phyloP scores from a whole-genome alignment of 2,888 invertebrate species.

The Drymonia ruficornis region DNA sequence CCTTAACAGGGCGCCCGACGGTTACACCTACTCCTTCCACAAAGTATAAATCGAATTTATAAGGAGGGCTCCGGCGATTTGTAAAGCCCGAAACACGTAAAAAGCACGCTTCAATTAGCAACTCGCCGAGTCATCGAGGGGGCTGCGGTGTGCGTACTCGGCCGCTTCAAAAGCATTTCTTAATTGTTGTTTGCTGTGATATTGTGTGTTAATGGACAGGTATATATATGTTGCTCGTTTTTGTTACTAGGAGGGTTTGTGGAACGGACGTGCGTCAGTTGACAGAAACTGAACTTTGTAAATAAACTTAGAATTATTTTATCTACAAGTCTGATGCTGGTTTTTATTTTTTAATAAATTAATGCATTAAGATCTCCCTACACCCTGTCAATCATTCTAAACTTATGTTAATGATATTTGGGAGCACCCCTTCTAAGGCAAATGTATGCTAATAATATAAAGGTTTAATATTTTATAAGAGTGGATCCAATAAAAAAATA shows the following conservation, averaged over 20 bases:
- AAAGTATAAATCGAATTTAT: slow-evolving; percentile 80
- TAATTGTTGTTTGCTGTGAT: slow-evolving; percentile 84
- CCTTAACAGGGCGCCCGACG: slow-evolving; percentile 94
- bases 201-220: slow-evolving; percentile 81
- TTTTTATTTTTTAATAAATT: slow-evolving; percentile 14
- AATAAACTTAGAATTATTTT: slow-evolving; percentile 69
- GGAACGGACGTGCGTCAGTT: slow-evolving; percentile 56
- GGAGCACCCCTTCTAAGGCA: neutral
- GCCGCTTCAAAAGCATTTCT: slow-evolving; percentile 75
- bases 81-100: slow-evolving; percentile 65
- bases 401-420: neutral
- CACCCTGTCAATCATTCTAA: neutral
- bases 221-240: slow-evolving; percentile 66
- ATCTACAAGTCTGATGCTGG: slow-evolving; percentile 31
- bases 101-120: slow-evolving; percentile 75
- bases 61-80: slow-evolving; percentile 65
- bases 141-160: slow-evolving; percentile 57
- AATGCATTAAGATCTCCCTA: neutral
- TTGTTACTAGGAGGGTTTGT: slow-evolving; percentile 61
- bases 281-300: slow-evolving; percentile 70
- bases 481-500: slow-evolving; percentile 31
- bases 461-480: neutral
- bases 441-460: neutral
- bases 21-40: slow-evolving; percentile 94
- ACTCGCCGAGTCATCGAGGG: slow-evolving; percentile 74